Percentiles rank a stretch among this genome's conserved stretches.
Evolutionary conservation across 2,113 vertebrate genomes (phyloP).

Genomic region (Anolis carolinensis): DNA sequence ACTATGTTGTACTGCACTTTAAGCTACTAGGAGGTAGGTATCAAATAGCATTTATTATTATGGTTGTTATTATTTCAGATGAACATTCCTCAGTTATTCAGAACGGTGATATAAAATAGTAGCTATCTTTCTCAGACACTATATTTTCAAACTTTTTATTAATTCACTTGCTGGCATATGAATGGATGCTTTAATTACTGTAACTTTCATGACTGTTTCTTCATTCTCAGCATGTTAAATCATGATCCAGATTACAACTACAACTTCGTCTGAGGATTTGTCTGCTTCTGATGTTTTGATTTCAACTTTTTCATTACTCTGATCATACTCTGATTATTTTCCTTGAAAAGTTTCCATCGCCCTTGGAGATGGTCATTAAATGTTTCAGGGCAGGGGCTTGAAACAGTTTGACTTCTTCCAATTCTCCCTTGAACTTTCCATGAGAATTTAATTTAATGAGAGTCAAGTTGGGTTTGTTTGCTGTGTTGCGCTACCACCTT

Average conservation of each 20-base stretch:
- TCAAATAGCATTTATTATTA: no score
- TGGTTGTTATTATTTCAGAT: no score
- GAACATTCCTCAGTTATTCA: not conserved
- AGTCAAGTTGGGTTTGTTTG: not conserved
- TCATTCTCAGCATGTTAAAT: conserved; percentile 12
- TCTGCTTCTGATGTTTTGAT: conserved; percentile 21
- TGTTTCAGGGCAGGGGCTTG: not conserved
- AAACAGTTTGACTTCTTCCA: fast-evolving
- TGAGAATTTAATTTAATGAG: not conserved
- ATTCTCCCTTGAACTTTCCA: fast-evolving
- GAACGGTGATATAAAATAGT: not conserved
- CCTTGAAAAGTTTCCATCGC: not conserved
- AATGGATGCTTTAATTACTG: conserved; percentile 10
- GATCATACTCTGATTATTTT: not conserved
- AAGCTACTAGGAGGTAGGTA: no score
- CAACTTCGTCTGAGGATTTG: not conserved
- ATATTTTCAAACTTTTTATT: not conserved
- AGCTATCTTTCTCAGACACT: not conserved
- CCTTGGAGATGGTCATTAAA: not conserved
- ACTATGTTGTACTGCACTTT: no score
- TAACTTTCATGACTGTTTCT: not conserved
- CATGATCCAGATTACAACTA: not conserved
- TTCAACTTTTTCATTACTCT: not conserved
- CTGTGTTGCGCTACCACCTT: fast-evolving
- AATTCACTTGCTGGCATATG: not conserved